Conservation (phyloP, 2,888 invertebrate species). For the Abrostola triplasia region DNA sequence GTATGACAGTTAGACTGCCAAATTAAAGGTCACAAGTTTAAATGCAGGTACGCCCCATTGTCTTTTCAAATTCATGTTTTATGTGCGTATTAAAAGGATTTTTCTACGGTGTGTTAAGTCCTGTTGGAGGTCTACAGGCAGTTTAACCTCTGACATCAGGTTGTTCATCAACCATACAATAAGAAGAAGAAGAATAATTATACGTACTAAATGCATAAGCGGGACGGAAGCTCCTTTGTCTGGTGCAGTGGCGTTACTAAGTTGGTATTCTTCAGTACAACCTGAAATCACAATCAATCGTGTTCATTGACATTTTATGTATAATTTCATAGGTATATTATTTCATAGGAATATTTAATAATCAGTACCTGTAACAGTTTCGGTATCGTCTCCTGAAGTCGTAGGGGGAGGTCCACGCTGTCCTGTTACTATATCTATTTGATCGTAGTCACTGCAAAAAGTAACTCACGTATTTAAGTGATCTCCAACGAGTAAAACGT, state of each 20-base stretch:
- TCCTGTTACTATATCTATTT: constrained; percentile 82
- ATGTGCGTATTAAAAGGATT: no score
- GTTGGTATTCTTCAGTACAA: constrained; percentile 77
- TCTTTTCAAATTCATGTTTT: no score
- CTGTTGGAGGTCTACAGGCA: no score
- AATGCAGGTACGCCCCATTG: no score
- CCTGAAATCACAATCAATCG: constrained; percentile 52
- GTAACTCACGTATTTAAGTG: not conserved
- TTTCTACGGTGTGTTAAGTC: no score
- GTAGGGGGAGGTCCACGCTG: constrained; percentile 67
- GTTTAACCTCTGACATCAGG: no score
- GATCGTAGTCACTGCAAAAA: constrained; percentile 77
- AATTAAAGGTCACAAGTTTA: no score
- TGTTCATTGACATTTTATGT: not conserved
- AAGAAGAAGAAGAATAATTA: no score
- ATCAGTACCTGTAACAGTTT: constrained; percentile 64
- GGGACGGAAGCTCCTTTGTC: constrained; percentile 82
- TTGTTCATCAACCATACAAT: no score
- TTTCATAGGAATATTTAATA: not conserved
- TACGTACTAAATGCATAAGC: constrained; percentile 83
- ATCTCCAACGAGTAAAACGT: not conserved
- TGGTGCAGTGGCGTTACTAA: constrained; percentile 66
- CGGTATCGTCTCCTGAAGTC: constrained; percentile 64
- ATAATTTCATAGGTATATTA: not conserved
- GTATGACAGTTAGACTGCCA: no score